phyloP scores from a whole-genome alignment of 2,113 vertebrate species.

The Addax nasomaculatus region DNA sequence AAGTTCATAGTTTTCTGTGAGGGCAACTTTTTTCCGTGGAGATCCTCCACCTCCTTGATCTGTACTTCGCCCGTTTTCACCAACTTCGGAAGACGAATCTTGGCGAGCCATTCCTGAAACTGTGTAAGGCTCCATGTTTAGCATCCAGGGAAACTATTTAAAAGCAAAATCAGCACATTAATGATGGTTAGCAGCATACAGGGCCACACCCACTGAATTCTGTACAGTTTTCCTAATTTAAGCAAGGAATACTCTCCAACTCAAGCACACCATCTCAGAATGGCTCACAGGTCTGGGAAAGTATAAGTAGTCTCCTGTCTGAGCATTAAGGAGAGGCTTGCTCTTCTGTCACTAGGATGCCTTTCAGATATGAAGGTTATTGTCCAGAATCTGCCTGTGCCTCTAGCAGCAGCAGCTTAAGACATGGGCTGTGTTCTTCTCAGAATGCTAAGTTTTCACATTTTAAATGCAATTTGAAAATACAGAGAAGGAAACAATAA shows the following conservation, averaged over 20 bases:
- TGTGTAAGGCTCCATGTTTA: constrained; percentile 99
- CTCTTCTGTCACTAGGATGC: neutral
- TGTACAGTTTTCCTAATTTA: neutral
- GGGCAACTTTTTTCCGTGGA: constrained; percentile 96
- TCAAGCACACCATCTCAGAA: neutral
- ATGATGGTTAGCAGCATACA: neutral
- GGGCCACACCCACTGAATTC: neutral
- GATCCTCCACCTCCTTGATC: constrained; percentile 90
- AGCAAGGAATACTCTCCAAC: neutral
- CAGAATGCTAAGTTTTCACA: neutral
- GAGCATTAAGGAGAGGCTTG: neutral
- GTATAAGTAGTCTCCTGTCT: neutral
- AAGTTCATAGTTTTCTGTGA: constrained; percentile 98
- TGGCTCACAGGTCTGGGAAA: neutral
- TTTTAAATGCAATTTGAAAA: neutral
- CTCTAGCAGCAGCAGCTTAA: neutral
- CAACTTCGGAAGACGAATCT: constrained; percentile 91
- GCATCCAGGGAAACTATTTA: constrained; percentile 95
- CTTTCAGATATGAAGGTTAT: neutral
- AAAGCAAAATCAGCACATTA: constrained; percentile 31
- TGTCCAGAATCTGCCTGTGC: neutral
- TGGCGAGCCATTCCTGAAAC: constrained; percentile 98
- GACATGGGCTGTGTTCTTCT: neutral
- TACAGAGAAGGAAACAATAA: neutral
- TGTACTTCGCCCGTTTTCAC: constrained; percentile 86